Evolutionary conservation across 1,140 invertebrate genomes (phyloP).

Genomic region (Lordiphosa collinella): DNA sequence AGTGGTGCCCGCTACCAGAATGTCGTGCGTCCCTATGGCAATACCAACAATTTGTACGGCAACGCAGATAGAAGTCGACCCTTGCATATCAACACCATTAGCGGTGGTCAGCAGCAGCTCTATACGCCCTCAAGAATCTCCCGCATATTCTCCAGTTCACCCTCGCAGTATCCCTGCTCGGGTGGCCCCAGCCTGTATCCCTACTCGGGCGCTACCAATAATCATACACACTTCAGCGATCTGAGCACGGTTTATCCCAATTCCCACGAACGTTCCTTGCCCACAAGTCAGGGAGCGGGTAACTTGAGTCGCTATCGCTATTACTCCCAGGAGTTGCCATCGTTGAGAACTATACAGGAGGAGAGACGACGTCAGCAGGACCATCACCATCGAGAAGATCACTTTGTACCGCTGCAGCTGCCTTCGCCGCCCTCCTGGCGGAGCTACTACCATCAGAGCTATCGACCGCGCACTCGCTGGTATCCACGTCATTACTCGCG

Average conservation of each 20-base stretch:
- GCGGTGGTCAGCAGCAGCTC: slow-evolving; percentile 71
- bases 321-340: slow-evolving; percentile 87
- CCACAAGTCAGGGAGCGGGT: slow-evolving; percentile 82
- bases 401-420: slow-evolving; percentile 83
- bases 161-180: slow-evolving; percentile 79
- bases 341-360: slow-evolving; percentile 87
- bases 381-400: slow-evolving; percentile 56
- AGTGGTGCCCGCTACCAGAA: slow-evolving; percentile 68
- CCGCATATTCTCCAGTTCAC: slow-evolving; percentile 85
- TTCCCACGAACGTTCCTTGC: slow-evolving; percentile 88
- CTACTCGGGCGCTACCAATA: slow-evolving; percentile 29
- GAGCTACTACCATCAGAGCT: slow-evolving; percentile 77
- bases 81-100: slow-evolving; percentile 73
- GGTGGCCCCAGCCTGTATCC: slow-evolving; percentile 9
- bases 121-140: slow-evolving; percentile 81
- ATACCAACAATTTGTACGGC: slow-evolving; percentile 55
- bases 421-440: slow-evolving; percentile 80
- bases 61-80: slow-evolving; percentile 56
- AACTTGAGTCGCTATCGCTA: slow-evolving; percentile 82
- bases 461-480: slow-evolving; percentile 81
- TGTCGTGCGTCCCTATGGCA: slow-evolving; percentile 44
- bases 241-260: slow-evolving; percentile 92
- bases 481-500: slow-evolving; percentile 83
- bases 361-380: slow-evolving; percentile 80
- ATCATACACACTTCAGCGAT: slow-evolving; percentile 88